A percentile compares a stretch with the other conserved stretches of the same genome.
Conservation (phyloP, 1,140 invertebrate species). For the Drosophila pachea region DNA sequence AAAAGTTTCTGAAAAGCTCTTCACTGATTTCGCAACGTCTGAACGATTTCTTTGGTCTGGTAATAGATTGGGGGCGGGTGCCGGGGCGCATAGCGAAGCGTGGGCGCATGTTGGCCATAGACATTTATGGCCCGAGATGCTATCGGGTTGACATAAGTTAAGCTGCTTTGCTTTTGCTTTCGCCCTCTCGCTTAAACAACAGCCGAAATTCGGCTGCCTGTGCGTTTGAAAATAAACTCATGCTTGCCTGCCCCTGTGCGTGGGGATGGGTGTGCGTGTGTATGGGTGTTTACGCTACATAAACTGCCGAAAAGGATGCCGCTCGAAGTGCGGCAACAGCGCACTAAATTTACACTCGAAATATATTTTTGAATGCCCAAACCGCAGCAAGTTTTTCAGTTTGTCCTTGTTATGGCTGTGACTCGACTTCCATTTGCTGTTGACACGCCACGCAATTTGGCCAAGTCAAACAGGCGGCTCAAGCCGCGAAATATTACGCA, state of each 20-base stretch:
- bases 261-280: conserved; percentile 4
- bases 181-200: conserved; percentile 65
- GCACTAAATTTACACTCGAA: conserved; percentile 61
- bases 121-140: conserved; percentile 73
- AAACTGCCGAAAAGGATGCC: conserved; percentile 59
- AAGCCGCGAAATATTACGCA: conserved; percentile 56
- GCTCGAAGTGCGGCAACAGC: conserved; percentile 58
- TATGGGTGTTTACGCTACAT: conserved; percentile 32
- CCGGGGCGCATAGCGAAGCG: conserved; percentile 1
- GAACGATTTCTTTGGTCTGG: conserved; percentile 63
- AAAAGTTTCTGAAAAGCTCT: conserved; percentile 76
- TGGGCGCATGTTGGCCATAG: conserved; percentile 44
- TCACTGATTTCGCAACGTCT: conserved; percentile 75
- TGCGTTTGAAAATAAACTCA: conserved; percentile 37
- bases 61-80: conserved; percentile 18
- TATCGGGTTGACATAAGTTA: conserved; percentile 77
- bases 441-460: conserved; percentile 76
- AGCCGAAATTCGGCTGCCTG: conserved; percentile 26
- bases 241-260: conserved; percentile 6
- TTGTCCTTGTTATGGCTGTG: too few relatives aligned
- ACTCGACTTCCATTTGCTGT: conserved; percentile 75
- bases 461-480: conserved; percentile 62
- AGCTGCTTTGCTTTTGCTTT: conserved; percentile 74
- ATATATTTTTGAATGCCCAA: conserved; percentile 63
- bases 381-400: conserved; percentile 66